Evolutionary conservation across 2,888 invertebrate genomes (phyloP).

Genomic region (Zele albiditarsus): DNA sequence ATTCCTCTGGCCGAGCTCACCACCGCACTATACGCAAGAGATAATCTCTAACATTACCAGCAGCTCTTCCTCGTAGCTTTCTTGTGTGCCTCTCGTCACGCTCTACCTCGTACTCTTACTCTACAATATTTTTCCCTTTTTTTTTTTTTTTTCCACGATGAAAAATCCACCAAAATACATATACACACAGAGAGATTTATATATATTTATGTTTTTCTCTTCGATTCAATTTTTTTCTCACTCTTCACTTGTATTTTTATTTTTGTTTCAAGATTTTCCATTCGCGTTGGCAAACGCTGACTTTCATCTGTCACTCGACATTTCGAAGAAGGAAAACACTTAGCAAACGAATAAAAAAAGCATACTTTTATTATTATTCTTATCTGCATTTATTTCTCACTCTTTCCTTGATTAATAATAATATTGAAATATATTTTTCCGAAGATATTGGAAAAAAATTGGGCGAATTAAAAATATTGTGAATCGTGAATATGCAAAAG

Average conservation of each 20-base stretch:
- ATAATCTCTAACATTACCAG: conserved; percentile 44
- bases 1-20: conserved; percentile 9
- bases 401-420: neutral
- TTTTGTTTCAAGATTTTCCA: conserved; percentile 35
- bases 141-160: neutral
- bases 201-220: neutral
- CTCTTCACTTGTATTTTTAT: conserved; percentile 27
- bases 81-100: conserved; percentile 15
- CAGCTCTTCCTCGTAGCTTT: conserved; percentile 36
- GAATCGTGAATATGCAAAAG: no score
- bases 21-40: conserved; percentile 14
- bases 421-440: neutral
- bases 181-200: conserved; percentile 12
- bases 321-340: conserved; percentile 21
- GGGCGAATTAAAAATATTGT: no score
- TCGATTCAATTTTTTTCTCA: neutral
- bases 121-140: neutral
- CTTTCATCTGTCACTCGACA: conserved; percentile 40
- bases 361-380: neutral
- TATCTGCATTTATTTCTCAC: neutral
- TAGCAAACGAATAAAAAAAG: conserved; percentile 34
- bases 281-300: conserved; percentile 37
- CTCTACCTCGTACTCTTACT: conserved; percentile 16
- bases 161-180: conserved; percentile 16
- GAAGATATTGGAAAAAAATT: no score